Evolutionary conservation across 2,888 invertebrate genomes (phyloP).

Genomic region (Smittia aterrima): DNA sequence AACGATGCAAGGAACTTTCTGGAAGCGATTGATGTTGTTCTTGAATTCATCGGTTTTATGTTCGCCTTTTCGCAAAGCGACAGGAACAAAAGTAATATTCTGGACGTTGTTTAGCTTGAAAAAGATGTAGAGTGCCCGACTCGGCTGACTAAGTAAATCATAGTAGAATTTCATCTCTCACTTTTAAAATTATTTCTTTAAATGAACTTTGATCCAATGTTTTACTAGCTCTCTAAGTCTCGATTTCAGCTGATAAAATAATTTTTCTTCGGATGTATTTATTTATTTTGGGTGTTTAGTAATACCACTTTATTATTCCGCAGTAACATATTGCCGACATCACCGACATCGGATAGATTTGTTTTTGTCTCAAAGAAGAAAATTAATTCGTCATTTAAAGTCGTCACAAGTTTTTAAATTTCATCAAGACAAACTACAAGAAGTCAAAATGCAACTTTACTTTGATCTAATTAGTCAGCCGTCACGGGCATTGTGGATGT

Average conservation of each 20-base stretch:
- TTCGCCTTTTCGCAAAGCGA: constrained; percentile 60
- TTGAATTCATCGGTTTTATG: constrained; percentile 62
- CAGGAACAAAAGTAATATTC: constrained; percentile 55
- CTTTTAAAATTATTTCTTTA: neutral
- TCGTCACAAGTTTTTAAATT: too few species aligned
- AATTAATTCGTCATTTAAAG: too few species aligned
- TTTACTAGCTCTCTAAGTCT: too few species aligned
- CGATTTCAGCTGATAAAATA: neutral
- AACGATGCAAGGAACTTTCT: constrained; percentile 66
- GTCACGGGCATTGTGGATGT: constrained; percentile 56
- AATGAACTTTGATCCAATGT: neutral
- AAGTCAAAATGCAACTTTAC: constrained; percentile 51
- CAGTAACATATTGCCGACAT: too few species aligned
- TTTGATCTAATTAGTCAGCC: constrained; percentile 59
- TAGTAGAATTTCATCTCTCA: constrained; percentile 52
- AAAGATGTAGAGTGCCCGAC: constrained; percentile 57
- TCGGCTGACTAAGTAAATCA: constrained; percentile 59
- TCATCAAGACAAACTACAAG: too few species aligned
- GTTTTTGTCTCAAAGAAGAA: too few species aligned
- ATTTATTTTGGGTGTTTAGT: too few species aligned
- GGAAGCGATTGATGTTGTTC: constrained; percentile 58
- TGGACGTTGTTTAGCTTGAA: constrained; percentile 59
- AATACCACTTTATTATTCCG: too few species aligned
- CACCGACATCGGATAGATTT: too few species aligned
- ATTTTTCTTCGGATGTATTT: neutral